A percentile compares a stretch with the other conserved stretches of the same genome.
Evolutionary conservation across 2,888 invertebrate species (phyloP).

Genomic region (Tupiocoris notatus): DNA sequence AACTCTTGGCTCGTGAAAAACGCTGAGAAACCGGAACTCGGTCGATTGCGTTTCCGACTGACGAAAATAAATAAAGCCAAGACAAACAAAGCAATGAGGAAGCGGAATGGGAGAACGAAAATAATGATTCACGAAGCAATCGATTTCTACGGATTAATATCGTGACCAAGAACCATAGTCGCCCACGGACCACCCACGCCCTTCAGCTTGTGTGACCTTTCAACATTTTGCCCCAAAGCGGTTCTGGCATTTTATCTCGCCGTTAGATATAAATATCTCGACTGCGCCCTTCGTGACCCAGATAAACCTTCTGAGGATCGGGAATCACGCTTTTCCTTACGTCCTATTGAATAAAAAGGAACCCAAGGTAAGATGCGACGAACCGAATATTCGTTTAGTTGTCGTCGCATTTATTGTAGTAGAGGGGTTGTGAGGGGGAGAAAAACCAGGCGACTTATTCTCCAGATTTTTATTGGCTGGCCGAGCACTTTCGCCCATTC

Average conservation of each 20-base stretch:
- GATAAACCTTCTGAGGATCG: no score
- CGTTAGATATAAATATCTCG: not conserved
- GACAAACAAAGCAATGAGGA: not conserved
- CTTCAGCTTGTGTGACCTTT: not conserved
- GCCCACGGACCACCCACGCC: not conserved
- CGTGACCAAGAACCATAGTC: not conserved
- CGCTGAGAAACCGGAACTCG: no score
- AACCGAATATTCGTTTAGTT: no score
- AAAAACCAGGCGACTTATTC: no score
- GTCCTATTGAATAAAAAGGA: not conserved
- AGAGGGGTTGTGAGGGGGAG: no score
- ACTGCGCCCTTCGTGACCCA: not conserved
- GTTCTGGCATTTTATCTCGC: not conserved
- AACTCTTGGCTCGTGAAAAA: no score
- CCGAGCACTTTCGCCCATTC: no score
- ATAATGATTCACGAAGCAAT: not conserved
- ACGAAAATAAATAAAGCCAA: not conserved
- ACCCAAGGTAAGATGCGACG: not conserved
- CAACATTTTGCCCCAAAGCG: not conserved
- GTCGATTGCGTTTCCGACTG: not conserved
- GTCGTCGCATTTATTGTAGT: no score
- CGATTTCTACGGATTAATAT: not conserved
- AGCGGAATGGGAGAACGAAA: not conserved
- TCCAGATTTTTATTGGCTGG: no score
- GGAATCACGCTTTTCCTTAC: not conserved